Percentiles rank a stretch among this genome's conserved stretches.
Conservation (phyloP, 64 coral and sea anemone species). For the Porites lutea region DNA sequence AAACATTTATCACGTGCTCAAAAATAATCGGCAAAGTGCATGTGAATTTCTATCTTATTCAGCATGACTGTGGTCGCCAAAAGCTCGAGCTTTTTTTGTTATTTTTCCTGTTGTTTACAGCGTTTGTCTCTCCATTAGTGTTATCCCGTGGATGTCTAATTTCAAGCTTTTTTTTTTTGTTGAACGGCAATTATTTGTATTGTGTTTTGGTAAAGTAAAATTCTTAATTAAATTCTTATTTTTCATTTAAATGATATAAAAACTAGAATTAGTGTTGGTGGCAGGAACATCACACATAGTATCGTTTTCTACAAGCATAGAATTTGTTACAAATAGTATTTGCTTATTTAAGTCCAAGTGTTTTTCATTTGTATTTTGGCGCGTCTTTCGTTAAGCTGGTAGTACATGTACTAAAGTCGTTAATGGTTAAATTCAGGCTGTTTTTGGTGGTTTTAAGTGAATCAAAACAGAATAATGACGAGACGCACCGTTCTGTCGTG, state of each 20-base stretch:
- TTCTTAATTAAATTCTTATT: not conserved
- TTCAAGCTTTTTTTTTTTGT: no score
- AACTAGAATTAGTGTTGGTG: not conserved
- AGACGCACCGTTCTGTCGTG: no score
- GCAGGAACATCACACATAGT: not conserved
- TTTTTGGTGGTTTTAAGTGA: no score
- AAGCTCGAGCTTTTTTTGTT: no score
- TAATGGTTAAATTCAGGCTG: not conserved
- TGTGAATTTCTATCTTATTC: no score
- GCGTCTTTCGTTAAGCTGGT: not conserved
- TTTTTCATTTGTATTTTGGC: not conserved
- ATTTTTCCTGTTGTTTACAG: no score
- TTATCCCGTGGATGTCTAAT: no score
- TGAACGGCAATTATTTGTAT: not conserved
- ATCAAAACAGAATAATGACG: no score
- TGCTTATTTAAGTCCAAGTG: not conserved
- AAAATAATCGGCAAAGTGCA: conserved; percentile 3
- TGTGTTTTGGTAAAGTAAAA: not conserved
- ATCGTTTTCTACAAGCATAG: not conserved
- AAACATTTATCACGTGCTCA: conserved; percentile 34
- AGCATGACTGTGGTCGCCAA: no score
- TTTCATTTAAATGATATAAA: not conserved
- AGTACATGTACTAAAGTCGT: not conserved
- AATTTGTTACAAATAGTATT: not conserved
- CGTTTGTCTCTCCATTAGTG: no score